Percentiles rank a stretch among this genome's conserved stretches.
These are phyloP conservation scores for Plutomurus gul DNA, from an alignment of 1,140 invertebrate genomes.

Conservation along the genomic window DNA sequence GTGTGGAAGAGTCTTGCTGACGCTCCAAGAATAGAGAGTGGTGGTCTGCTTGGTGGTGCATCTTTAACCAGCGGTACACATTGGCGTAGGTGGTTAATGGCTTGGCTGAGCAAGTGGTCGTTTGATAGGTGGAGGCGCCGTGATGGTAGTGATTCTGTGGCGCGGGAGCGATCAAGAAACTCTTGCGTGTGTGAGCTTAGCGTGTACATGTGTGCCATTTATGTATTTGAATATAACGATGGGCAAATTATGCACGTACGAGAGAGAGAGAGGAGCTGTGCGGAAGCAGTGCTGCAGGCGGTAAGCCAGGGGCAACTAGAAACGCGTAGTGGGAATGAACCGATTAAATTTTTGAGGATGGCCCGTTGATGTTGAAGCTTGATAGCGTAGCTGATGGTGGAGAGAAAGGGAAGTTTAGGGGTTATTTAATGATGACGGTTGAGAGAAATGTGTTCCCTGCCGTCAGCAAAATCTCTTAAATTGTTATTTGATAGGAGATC, in stretches of 20 bases:
- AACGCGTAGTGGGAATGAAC: constrained; percentile 31
- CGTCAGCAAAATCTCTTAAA: constrained; percentile 35
- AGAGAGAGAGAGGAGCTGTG: background rate
- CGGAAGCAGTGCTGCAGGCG: background rate
- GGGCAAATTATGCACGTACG: background rate
- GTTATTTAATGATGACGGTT: constrained; percentile 33
- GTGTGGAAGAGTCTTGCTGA: background rate
- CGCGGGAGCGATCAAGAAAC: no score
- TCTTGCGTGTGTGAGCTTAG: background rate
- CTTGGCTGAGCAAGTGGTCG: background rate
- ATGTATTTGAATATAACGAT: background rate
- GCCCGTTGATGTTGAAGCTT: background rate
- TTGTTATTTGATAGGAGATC: constrained; percentile 39
- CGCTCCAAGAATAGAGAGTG: background rate
- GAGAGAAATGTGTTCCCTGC: constrained; percentile 39
- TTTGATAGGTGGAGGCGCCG: background rate
- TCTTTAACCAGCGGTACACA: no score
- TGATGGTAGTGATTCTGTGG: no score
- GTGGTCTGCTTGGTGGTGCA: no score
- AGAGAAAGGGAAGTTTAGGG: constrained; percentile 19
- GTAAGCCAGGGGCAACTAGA: background rate
- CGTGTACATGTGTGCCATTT: background rate
- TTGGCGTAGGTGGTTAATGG: no score
- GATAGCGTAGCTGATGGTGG: background rate
- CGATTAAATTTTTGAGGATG: constrained; percentile 30